Evolutionary conservation across 2,113 vertebrate species (phyloP).

Genomic region (Nanorana parkeri): DNA sequence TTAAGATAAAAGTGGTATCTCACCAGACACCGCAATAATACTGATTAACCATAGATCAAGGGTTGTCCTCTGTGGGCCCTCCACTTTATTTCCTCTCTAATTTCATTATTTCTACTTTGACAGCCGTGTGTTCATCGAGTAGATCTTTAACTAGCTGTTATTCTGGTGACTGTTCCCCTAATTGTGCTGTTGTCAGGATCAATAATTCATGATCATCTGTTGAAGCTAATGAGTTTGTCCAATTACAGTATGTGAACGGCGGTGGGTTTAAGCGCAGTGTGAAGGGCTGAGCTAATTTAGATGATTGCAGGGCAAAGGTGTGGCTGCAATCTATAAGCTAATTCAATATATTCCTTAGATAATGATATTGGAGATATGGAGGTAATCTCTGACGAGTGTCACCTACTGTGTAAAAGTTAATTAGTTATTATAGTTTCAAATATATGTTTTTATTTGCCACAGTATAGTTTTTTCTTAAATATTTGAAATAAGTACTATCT

Average conservation of each 20-base stretch:
- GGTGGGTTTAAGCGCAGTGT: slow-evolving; percentile 27
- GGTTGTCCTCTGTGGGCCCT: slow-evolving; percentile 44
- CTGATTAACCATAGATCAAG: slow-evolving; percentile 57
- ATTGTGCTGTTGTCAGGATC: slow-evolving; percentile 58
- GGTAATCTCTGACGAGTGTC: slow-evolving; percentile 20
- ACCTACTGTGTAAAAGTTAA: slow-evolving; percentile 31
- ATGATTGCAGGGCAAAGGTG: slow-evolving; percentile 57
- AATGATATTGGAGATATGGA: slow-evolving; percentile 29
- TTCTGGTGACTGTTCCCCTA: slow-evolving; percentile 54
- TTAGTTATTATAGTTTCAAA: slow-evolving; percentile 32
- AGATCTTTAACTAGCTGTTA: slow-evolving; percentile 57
- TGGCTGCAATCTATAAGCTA: slow-evolving; percentile 56
- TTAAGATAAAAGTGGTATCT: slow-evolving; percentile 56
- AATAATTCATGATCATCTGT: slow-evolving; percentile 57
- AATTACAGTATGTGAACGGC: slow-evolving; percentile 51
- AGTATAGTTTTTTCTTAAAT: too few relatives aligned
- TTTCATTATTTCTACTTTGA: slow-evolving; percentile 54
- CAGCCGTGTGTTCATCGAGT: slow-evolving; percentile 49
- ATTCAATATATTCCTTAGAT: slow-evolving; percentile 54
- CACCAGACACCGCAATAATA: slow-evolving; percentile 54
- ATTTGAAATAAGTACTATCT: too few relatives aligned
- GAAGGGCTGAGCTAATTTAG: slow-evolving; percentile 54
- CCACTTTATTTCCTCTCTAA: slow-evolving; percentile 51
- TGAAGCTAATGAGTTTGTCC: slow-evolving; percentile 57
- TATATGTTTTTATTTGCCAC: background rate